Base-by-base conservation (phyloP, 2,113 vertebrate genomes). In the Malaclemys terrapin region DNA sequence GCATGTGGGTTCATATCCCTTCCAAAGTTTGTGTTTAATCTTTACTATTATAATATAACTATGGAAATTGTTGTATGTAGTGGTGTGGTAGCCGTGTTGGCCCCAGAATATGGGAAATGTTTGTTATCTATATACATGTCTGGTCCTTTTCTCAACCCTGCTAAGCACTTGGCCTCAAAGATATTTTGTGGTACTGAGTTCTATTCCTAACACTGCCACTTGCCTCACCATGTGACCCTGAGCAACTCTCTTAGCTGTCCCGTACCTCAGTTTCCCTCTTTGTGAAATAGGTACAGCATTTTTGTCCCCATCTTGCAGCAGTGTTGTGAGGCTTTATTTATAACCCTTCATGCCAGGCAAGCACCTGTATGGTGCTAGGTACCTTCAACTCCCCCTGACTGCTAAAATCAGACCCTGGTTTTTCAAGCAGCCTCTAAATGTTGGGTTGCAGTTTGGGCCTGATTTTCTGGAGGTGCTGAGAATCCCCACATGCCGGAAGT, bases 191-290 rank as follows among this genome's bases (percentile, higher is more conserved):
- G n/a, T 53, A 24, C 22, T 52, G 35, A 54, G 53, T 42, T 47
- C 81, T 92, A 52, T 5, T 72, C 87, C 72, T 79, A 19, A 72
- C n/a, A 38, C 19, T n/a, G 47, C 53, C 57, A 13, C 2, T 78
- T n/a, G 1, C 6, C 10, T 75, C 75, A 16, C 53, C 27, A 59
- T 1, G 2, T 79, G 29, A n/a, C 42, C 20, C 62, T 31, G 57
- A 83, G 31, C 75, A 78, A 6, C 50, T 10, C 45, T 35, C 38
- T 29, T 2, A 27, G 11, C 49, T 25, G 4, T 45, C 56, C 45
- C 8, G n/a, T 53, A 78, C 65, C 31, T 84, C 69, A 13, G 38
- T 75, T 85, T 59, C 38, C 42, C 3, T 1, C 0, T 0, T n/a
- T 75, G 25, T 25, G 31, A 82, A 84, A 84, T 0, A 11, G 38